A percentile compares a stretch with the other conserved stretches of the same genome.
phyloP scores from a whole-genome alignment of 2,797 vertebrate species.

The Aeoliscus strigatus region DNA sequence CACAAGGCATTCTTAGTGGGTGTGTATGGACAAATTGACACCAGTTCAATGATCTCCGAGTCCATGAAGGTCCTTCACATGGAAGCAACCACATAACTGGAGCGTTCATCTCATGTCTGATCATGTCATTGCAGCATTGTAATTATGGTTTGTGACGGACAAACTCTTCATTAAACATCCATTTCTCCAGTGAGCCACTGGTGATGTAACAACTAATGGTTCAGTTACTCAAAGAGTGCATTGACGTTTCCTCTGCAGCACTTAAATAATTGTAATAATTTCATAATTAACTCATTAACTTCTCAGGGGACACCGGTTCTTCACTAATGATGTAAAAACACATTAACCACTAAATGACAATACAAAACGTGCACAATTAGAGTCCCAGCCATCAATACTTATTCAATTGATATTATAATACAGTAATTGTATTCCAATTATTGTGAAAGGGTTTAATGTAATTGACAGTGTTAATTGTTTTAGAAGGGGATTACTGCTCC shows the following conservation, averaged over 20 bases:
- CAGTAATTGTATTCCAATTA: background rate
- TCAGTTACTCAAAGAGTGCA: slow-evolving; percentile 37
- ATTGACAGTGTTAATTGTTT: slow-evolving; percentile 1
- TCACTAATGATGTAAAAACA: slow-evolving; percentile 19
- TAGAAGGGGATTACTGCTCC: slow-evolving; percentile 11
- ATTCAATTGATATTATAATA: background rate
- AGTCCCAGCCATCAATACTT: slow-evolving; percentile 1
- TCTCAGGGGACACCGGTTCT: no score
- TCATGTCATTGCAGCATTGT: no score
- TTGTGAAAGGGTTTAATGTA: background rate
- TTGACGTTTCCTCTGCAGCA: slow-evolving; percentile 21
- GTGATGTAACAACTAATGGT: slow-evolving; percentile 18
- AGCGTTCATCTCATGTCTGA: no score
- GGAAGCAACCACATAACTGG: slow-evolving; percentile 86
- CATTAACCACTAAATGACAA: slow-evolving; percentile 19
- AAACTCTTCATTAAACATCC: slow-evolving; percentile 15
- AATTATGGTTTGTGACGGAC: no score
- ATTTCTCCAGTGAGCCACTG: slow-evolving; percentile 16
- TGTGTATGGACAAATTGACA: slow-evolving; percentile 94
- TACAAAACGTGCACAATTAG: background rate
- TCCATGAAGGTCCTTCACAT: slow-evolving; percentile 95
- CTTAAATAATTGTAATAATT: slow-evolving; percentile 14
- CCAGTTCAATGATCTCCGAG: slow-evolving; percentile 94
- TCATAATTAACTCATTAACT: slow-evolving; percentile 25
- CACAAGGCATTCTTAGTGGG: slow-evolving; percentile 96